These are phyloP conservation scores for Desmodus rotundus DNA, from an alignment of 2,113 vertebrate species.

Conservation along the genomic window DNA sequence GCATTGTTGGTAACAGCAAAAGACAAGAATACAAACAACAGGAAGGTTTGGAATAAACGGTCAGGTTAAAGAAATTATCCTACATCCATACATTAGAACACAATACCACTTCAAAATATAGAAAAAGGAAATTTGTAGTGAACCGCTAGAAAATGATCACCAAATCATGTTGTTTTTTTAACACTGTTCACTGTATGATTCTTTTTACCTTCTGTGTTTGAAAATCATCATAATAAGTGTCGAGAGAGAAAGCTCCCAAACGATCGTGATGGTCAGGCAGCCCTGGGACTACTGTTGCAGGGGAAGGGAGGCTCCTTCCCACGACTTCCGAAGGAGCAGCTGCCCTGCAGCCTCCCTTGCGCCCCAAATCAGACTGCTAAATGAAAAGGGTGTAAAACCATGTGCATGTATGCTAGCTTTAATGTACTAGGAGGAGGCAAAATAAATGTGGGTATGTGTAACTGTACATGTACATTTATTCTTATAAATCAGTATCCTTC, in stretches of 20 bases:
- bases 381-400: not conserved
- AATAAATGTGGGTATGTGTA: not conserved
- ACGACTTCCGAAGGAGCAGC: not conserved
- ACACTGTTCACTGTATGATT: not conserved
- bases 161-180: not conserved
- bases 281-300: not conserved
- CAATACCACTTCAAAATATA: not conserved
- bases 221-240: not conserved
- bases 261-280: not conserved
- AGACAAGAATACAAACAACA: not conserved
- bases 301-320: not conserved
- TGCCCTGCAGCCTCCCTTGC: too few species aligned
- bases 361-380: not conserved
- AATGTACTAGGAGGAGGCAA: not conserved
- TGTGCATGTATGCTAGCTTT: not conserved
- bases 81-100: not conserved
- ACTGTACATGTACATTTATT: not conserved
- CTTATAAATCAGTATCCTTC: not conserved
- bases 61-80: not conserved
- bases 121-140: not conserved
- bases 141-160: not conserved
- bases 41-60: not conserved
- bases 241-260: accelerated
- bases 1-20: not conserved
- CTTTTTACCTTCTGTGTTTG: not conserved